phyloP scores from a whole-genome alignment of 1,140 invertebrate species.

The Listronotus oregonensis region DNA sequence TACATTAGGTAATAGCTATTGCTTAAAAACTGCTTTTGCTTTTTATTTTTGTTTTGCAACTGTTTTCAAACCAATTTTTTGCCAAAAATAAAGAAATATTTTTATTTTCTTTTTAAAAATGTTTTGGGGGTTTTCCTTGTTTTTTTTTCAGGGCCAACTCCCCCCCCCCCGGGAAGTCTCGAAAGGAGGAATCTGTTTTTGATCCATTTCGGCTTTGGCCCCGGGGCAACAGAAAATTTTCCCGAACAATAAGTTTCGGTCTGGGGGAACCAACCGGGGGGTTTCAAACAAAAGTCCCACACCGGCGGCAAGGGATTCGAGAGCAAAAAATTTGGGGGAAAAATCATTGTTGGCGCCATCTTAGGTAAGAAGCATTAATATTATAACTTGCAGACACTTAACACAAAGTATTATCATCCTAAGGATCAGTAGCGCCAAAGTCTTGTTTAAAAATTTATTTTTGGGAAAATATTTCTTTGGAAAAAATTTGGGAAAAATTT shows the following conservation, averaged over 20 bases:
- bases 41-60: too few relatives aligned
- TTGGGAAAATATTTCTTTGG: too few relatives aligned
- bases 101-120: too few relatives aligned
- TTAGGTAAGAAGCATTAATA: constrained; percentile 66
- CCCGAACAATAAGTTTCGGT: constrained; percentile 76
- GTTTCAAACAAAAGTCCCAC: constrained; percentile 85
- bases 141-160: constrained; percentile 60
- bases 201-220: constrained; percentile 73
- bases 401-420: neutral
- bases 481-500: too few relatives aligned
- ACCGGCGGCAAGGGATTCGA: constrained; percentile 70
- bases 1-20: too few relatives aligned
- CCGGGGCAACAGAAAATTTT: constrained; percentile 70
- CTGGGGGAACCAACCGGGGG: constrained; percentile 73
- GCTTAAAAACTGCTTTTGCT: too few relatives aligned
- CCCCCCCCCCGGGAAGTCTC: constrained; percentile 66
- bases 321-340: constrained; percentile 84
- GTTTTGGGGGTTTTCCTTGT: neutral
- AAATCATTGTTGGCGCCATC: constrained; percentile 95
- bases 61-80: too few relatives aligned
- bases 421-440: too few relatives aligned
- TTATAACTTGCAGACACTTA: too few relatives aligned
- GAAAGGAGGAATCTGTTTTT: constrained; percentile 73
- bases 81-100: too few relatives aligned
- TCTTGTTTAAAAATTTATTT: too few relatives aligned